phyloP scores from a whole-genome alignment of 1,140 invertebrate genomes.

The Centruroides sculpturatus region DNA sequence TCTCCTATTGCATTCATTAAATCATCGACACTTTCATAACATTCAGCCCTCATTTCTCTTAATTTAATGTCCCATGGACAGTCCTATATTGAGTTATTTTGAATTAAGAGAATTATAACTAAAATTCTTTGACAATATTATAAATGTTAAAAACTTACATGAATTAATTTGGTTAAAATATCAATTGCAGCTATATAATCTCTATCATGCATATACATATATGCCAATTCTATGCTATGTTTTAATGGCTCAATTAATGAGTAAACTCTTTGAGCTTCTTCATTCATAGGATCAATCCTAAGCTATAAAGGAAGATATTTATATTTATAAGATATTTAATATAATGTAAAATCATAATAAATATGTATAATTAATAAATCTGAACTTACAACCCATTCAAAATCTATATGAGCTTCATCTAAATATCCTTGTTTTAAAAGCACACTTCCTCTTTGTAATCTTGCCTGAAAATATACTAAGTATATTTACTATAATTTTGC shows the following conservation, averaged over 20 bases:
- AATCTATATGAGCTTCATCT: constrained; percentile 64
- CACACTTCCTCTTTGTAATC: constrained; percentile 70
- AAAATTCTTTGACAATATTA: neutral
- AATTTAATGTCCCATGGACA: constrained; percentile 78
- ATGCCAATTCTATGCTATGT: constrained; percentile 48
- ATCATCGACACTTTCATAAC: constrained; percentile 65
- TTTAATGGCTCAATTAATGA: constrained; percentile 45
- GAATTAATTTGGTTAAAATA: constrained; percentile 55
- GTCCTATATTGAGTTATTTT: constrained; percentile 25
- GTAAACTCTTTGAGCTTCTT: constrained; percentile 51
- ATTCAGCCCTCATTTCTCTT: constrained; percentile 70
- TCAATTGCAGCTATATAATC: constrained; percentile 55
- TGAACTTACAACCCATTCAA: constrained; percentile 62
- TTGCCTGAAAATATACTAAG: constrained; percentile 39
- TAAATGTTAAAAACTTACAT: constrained; percentile 34
- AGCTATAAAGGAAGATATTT: constrained; percentile 35
- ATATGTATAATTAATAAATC: neutral
- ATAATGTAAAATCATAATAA: constrained; percentile 5
- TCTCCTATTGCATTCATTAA: constrained; percentile 76
- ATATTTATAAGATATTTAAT: no score
- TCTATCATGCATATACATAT: constrained; percentile 45
- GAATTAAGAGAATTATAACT: neutral
- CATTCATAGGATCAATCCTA: constrained; percentile 54
- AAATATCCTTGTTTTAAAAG: constrained; percentile 79
- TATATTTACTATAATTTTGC: no score